A percentile compares a stretch with the other conserved stretches of the same genome.
phyloP scores from a whole-genome alignment of 2,888 invertebrate species.

The Trimorus sp. region DNA sequence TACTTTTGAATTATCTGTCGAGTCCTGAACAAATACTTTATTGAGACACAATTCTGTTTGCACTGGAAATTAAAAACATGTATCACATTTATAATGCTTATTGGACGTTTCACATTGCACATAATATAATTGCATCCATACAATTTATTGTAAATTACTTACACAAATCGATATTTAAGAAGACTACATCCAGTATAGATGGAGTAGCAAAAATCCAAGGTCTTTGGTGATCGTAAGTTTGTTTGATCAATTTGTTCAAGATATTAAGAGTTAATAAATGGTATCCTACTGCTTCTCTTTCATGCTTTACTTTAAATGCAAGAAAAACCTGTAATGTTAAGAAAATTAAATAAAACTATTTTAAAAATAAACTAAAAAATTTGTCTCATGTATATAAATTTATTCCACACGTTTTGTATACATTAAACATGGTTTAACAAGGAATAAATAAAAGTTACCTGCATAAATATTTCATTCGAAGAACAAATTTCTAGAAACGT shows the following conservation, averaged over 20 bases:
- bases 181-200: conserved; percentile 70
- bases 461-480: conserved; percentile 53
- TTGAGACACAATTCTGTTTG: conserved; percentile 70
- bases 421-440: too few relatives aligned
- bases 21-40: conserved; percentile 66
- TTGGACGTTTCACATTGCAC: too few relatives aligned
- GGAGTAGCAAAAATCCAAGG: conserved; percentile 68
- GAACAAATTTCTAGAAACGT: conserved; percentile 69
- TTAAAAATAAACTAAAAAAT: too few relatives aligned
- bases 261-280: conserved; percentile 73
- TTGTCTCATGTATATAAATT: too few relatives aligned
- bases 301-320: conserved; percentile 64
- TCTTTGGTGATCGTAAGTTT: conserved; percentile 65
- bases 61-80: conserved; percentile 65
- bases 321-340: conserved; percentile 74
- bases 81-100: neutral
- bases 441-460: conserved; percentile 43
- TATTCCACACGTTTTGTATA: too few relatives aligned
- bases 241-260: conserved; percentile 70
- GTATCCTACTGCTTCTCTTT: conserved; percentile 70
- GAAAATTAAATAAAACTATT: too few relatives aligned
- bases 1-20: conserved; percentile 47
- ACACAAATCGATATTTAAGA: conserved; percentile 71
- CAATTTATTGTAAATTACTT: conserved; percentile 49
- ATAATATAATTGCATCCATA: neutral